These are phyloP conservation scores for Hydrolagus colliei DNA, from an alignment of 2,797 vertebrate genomes.

Conservation along the genomic window DNA sequence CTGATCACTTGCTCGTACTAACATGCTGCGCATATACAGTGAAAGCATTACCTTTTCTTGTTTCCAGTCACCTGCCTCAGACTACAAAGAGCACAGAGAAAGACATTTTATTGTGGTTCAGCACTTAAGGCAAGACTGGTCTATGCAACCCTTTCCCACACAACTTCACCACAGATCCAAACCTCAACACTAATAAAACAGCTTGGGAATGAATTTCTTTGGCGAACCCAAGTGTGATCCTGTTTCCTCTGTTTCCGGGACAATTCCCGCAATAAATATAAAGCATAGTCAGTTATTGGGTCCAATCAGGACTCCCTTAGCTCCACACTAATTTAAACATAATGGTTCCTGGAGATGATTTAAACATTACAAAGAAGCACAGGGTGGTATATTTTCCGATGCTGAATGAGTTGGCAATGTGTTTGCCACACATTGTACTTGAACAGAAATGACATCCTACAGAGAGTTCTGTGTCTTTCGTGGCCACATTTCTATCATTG, in stretches of 20 bases:
- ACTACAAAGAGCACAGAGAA: constrained; percentile 31
- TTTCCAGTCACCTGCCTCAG: constrained; percentile 40
- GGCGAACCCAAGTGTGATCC: not conserved
- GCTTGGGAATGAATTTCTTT: not conserved
- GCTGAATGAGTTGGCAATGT: too few relatives aligned
- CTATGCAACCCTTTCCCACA: not conserved
- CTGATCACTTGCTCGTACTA: constrained; percentile 28
- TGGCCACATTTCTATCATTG: too few relatives aligned
- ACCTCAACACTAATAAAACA: not conserved
- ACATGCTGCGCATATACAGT: constrained; percentile 20
- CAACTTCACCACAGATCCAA: not conserved
- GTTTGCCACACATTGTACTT: too few relatives aligned
- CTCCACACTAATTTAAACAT: too few relatives aligned
- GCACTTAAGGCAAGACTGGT: not conserved
- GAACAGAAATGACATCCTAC: too few relatives aligned
- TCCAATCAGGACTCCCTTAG: too few relatives aligned
- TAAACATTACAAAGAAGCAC: too few relatives aligned
- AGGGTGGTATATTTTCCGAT: too few relatives aligned
- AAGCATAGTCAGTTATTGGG: too few relatives aligned
- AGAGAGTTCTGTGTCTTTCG: too few relatives aligned
- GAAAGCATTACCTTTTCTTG: constrained; percentile 35
- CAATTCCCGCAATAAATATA: too few relatives aligned
- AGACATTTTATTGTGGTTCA: not conserved
- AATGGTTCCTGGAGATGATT: too few relatives aligned
- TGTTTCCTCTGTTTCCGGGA: not conserved